These are phyloP conservation scores for Sebastes iracundus DNA, from an alignment of 2,797 vertebrate genomes.

Conservation along the genomic window DNA sequence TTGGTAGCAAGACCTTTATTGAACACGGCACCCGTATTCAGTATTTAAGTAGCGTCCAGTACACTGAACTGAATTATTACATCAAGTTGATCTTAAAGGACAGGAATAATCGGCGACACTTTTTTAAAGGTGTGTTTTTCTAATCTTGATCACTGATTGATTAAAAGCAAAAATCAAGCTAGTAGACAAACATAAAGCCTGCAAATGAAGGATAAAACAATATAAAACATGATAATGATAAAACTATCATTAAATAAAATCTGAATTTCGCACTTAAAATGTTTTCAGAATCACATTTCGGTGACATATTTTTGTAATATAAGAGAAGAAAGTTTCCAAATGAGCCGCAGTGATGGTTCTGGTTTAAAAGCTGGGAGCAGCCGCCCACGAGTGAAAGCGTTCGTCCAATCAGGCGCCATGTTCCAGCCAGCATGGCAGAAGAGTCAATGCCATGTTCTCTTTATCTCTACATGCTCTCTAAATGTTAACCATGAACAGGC, in stretches of 20 bases:
- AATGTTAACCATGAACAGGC: neutral
- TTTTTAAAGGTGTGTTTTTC: neutral
- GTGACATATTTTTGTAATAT: too few relatives aligned
- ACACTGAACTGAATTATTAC: neutral
- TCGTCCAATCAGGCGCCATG: too few relatives aligned
- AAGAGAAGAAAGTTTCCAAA: too few relatives aligned
- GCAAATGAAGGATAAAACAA: neutral
- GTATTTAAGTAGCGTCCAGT: conserved; percentile 8
- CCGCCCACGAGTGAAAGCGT: too few relatives aligned
- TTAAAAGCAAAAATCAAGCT: neutral
- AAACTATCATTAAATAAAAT: neutral
- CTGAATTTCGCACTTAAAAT: neutral
- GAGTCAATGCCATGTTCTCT: too few relatives aligned
- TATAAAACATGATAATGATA: too few relatives aligned
- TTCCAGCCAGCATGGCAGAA: too few relatives aligned
- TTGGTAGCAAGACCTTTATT: conserved; percentile 70
- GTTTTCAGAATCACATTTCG: too few relatives aligned
- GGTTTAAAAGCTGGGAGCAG: too few relatives aligned
- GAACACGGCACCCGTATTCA: conserved; percentile 49
- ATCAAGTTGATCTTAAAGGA: neutral
- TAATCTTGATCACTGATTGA: neutral
- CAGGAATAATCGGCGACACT: neutral
- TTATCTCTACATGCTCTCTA: neutral
- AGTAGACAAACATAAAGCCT: neutral
- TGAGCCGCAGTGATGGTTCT: too few relatives aligned